Percentiles rank a stretch among this genome's conserved stretches.
phyloP scores from a whole-genome alignment of 2,888 invertebrate species.

The Gryllus longicercus region DNA sequence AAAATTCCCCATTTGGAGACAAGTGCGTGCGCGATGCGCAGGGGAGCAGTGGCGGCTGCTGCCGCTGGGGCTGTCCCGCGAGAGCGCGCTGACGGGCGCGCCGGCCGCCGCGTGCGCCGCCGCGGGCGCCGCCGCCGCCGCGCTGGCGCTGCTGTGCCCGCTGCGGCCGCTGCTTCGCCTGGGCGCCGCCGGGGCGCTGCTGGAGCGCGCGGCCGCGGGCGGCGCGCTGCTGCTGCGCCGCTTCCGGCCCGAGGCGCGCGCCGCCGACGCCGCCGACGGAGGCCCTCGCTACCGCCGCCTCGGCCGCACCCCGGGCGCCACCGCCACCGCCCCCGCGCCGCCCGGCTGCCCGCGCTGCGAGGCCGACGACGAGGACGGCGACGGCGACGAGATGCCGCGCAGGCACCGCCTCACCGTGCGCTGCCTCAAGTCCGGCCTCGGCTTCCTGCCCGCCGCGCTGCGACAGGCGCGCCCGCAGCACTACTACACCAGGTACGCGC shows the following conservation, averaged over 20 bases:
- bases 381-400: conserved; percentile 43
- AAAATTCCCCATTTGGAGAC: too few relatives aligned
- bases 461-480: conserved; percentile 24
- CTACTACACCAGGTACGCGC: conserved; percentile 19
- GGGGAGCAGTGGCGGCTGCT: conserved; percentile 62
- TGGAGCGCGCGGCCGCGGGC: conserved; percentile 53
- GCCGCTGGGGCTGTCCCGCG: conserved; percentile 59
- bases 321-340: not conserved
- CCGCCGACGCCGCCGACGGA: not conserved
- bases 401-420: conserved; percentile 44
- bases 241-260: conserved; percentile 50
- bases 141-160: conserved; percentile 62
- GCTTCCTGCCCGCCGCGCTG: conserved; percentile 49
- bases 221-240: conserved; percentile 53
- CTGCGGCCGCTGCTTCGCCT: conserved; percentile 59
- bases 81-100: conserved; percentile 58
- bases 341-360: not conserved
- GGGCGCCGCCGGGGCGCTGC: conserved; percentile 57
- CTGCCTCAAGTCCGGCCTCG: conserved; percentile 49
- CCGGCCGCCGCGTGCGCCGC: conserved; percentile 62
- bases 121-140: conserved; percentile 59
- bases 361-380: conserved; percentile 28
- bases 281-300: not conserved
- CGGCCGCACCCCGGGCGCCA: not conserved
- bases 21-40: not conserved